Evolutionary conservation across 2,888 invertebrate genomes (phyloP), one percentile per base, ranked within the genome.

Genomic region (Agriopis marginaria): DNA sequence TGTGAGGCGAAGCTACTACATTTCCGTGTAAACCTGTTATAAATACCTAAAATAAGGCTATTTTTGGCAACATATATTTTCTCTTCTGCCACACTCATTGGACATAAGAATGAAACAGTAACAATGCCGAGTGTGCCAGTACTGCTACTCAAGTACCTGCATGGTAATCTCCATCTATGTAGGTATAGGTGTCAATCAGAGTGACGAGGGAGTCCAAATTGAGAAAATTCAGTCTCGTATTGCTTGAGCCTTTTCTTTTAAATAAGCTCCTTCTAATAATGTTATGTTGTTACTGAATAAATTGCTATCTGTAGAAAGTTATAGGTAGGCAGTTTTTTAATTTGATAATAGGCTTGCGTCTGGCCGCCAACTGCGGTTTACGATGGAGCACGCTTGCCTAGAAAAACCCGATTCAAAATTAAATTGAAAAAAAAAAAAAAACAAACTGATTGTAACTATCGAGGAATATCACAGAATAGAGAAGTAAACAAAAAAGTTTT

Each of bases 181-280:
- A n/a, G 5, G 32, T 5, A 17, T 42, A 32, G 14, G 42, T 56
- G 55, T 56, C 58, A 59, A 45, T 59, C 44, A 59, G 12, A 59
- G 23, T 59, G 58, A 59, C 58, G 58, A 58, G 45, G 58, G 58
- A 45, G 32, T 59, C 58, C 12, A 32, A 59, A 59, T 59, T 59
- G 58, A 7, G 12, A 47, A 59, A 59, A 59, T n/a, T 9, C 12
- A 45, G 32, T 45, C 45, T 47, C 23, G 7, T 0, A n/a, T 44
- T 59, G 17, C 2, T 45, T 23, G 12, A 39, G 10, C 42, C 12
- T 56, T 42, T 17, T 56, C 54, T 54, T 42, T 56, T 17, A 17
- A 12, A 42, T 17, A 44, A 56, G n/a, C 9, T 9, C 17, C 42
- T 56, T 17, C 17, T 17, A 42, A 44, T 56, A 42, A 56, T 56